Evolutionary conservation across 2,888 invertebrate species (phyloP), one percentile per base, ranked within the genome.

Genomic region (Diarsia brunnea): DNA sequence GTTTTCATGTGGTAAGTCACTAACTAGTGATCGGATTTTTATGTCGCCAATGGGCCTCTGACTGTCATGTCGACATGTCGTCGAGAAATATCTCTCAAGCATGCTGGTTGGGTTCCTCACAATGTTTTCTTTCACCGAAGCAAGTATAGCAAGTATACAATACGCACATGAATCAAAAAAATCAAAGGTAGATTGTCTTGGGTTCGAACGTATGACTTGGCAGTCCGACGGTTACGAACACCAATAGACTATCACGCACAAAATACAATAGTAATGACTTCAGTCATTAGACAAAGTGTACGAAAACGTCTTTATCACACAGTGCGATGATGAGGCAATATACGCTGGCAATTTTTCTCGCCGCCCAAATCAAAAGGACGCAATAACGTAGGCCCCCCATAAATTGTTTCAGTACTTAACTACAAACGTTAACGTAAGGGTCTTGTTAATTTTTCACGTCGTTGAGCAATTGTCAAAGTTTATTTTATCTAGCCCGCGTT

Each of bases 401-500:
- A 78, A 67, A 76, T 78, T 74, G 75, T 75, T 81, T 79, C 77
- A 85, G 75, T 81, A 69, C 76, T 75, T 81, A 83, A 81, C 75
- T 69, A 74, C 60, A 68, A 61, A 31, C 81, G 70, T 84, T 83
- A 84, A 71, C 75, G 72, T 79, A 43, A 79, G 78, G 78, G 75
- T 69, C 87, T 79, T 86, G 87, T 88, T 86, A 79, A 86, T 88
- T 86, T 84, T 86, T 80, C 85, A 83, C 79, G 60, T 87, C 81
- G 82, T 83, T 84, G 81, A 78, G 69, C 84, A 84, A 87, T 86
- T 84, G 75, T 81, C 71, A 82, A 84, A 82, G 82, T 85, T 88
- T 85, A 80, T 83, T 84, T 77, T 85, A 86, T 89, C 82, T 82
- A 69, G 71, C 38, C 69, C 75, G 55, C 76, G 80, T 82, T 79